phyloP scores from a whole-genome alignment of 1,140 invertebrate genomes.

The Drosophila leontia region DNA sequence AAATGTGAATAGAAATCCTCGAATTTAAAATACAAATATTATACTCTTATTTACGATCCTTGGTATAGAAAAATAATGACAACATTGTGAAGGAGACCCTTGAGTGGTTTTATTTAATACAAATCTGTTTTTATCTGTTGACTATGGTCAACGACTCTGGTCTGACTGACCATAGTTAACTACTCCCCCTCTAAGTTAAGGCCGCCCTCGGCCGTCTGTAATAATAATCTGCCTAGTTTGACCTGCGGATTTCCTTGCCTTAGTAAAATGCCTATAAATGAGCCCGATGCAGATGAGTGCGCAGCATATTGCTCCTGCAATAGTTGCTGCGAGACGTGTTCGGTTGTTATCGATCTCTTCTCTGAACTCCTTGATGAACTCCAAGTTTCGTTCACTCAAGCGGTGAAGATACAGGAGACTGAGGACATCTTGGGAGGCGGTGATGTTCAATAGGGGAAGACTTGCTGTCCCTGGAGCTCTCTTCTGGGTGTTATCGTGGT shows the following conservation, averaged over 20 bases:
- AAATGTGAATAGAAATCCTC: too few species aligned
- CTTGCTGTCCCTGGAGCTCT: background rate
- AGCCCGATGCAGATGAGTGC: constrained; percentile 8
- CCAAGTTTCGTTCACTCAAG: constrained; percentile 7
- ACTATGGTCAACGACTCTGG: too few species aligned
- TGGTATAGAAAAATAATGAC: too few species aligned
- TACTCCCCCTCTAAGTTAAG: background rate
- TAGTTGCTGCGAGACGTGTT: constrained; percentile 8
- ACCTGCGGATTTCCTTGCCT: background rate
- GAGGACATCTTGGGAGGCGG: background rate
- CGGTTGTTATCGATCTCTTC: background rate
- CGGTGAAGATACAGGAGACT: background rate
- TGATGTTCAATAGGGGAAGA: constrained; percentile 5
- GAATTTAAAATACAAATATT: too few species aligned
- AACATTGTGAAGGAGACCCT: too few species aligned
- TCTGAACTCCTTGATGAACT: background rate
- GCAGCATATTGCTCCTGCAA: constrained; percentile 15
- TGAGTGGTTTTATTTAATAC: too few species aligned
- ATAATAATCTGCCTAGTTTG: background rate
- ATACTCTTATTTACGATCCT: too few species aligned
- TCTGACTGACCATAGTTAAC: too few species aligned
- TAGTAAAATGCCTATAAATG: background rate
- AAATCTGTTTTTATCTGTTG: too few species aligned
- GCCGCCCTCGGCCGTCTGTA: background rate
- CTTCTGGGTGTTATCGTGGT: constrained; percentile 1